These are phyloP conservation scores for Syrphus vitripennis DNA, from an alignment of 2,888 invertebrate species.

Conservation along the genomic window DNA sequence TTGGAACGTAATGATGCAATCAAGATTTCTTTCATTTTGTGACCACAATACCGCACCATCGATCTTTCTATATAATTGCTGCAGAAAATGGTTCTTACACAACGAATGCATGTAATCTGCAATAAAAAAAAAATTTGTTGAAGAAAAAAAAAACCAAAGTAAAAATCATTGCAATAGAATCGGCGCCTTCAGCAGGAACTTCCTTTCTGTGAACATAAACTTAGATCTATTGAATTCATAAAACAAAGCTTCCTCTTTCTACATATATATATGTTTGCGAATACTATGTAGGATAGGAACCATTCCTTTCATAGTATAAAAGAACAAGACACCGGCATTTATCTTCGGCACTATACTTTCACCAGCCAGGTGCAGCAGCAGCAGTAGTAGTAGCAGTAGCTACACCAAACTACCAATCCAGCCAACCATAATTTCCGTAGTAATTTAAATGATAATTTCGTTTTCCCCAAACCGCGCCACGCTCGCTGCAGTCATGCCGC, in stretches of 20 bases:
- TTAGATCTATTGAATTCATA: constrained; percentile 42
- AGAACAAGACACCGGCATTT: constrained; percentile 45
- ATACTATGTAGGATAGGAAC: not conserved
- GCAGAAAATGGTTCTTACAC: constrained; percentile 94
- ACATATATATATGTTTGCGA: no score
- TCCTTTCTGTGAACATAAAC: constrained; percentile 11
- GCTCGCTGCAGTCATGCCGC: not conserved
- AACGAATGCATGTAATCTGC: constrained; percentile 94
- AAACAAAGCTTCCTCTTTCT: constrained; percentile 28
- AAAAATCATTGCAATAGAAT: constrained; percentile 25
- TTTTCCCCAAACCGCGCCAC: not conserved
- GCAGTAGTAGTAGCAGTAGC: not conserved
- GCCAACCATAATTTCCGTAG: constrained; percentile 69
- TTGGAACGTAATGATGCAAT: constrained; percentile 96
- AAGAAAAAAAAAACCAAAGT: no score
- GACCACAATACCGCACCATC: constrained; percentile 95
- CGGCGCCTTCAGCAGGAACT: constrained; percentile 8
- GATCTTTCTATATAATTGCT: constrained; percentile 93
- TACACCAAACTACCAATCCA: constrained; percentile 44
- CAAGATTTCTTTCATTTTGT: constrained; percentile 93
- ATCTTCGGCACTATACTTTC: constrained; percentile 14
- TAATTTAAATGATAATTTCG: constrained; percentile 69
- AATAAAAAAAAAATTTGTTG: constrained; percentile 77
- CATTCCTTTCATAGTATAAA: not conserved
- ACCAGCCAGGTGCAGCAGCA: not conserved